phyloP scores from a whole-genome alignment of 1,140 invertebrate genomes.

The Trachelipus rathkii region DNA sequence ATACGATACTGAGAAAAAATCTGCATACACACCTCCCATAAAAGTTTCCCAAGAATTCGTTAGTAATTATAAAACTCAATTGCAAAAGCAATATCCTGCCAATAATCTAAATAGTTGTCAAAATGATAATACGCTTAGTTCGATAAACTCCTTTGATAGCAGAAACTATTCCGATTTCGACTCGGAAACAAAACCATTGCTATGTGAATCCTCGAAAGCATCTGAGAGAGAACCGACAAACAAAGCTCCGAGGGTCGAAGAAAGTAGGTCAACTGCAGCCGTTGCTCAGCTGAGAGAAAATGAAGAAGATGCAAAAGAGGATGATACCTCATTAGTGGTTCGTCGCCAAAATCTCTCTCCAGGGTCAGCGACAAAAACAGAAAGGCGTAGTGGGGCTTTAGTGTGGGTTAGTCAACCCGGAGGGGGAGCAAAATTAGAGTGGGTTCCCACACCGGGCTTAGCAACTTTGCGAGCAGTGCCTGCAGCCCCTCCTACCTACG shows the following conservation, averaged over 20 bases:
- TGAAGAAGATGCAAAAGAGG: not conserved
- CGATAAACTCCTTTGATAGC: not conserved
- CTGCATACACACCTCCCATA: not conserved
- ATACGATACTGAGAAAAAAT: not conserved
- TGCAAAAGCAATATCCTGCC: not conserved
- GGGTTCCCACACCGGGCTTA: conserved; percentile 40
- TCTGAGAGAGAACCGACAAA: not conserved
- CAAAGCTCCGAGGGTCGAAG: not conserved
- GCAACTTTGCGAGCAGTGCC: conserved; percentile 38
- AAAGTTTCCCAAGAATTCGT: not conserved
- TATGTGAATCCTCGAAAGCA: not conserved
- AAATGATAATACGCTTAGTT: not conserved
- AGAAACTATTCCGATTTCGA: not conserved
- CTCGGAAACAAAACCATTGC: not conserved
- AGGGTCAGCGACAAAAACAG: not conserved
- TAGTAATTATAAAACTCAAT: not conserved
- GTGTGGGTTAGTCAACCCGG: conserved; percentile 45
- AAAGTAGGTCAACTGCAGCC: not conserved
- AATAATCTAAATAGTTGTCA: not conserved
- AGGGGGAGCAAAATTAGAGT: conserved; percentile 43
- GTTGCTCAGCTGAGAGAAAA: not conserved
- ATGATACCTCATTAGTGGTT: not conserved
- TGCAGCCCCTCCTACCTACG: conserved; percentile 28
- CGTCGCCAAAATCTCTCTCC: not conserved
- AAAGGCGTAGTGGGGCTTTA: conserved; percentile 23